Evolutionary conservation across 2,797 vertebrate genomes (phyloP).

Genomic region (Cyclura pinguis): DNA sequence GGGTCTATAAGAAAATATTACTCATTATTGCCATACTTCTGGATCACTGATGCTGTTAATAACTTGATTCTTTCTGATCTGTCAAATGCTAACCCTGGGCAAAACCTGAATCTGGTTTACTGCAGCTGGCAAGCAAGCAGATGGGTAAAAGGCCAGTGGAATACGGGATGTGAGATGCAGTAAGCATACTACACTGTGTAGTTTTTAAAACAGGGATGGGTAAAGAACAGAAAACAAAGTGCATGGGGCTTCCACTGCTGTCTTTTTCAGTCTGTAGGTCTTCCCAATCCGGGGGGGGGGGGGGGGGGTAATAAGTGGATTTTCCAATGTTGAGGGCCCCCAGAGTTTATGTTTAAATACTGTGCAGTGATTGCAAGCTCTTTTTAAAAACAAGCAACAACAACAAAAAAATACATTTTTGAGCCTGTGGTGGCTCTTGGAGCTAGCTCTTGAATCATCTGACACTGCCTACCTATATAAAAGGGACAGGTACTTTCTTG

Average conservation of each 20-base stretch:
- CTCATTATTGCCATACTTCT: not conserved
- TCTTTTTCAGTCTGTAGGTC: too few species aligned
- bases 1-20: not conserved
- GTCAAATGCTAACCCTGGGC: not conserved
- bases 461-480: not conserved
- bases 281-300: too few species aligned
- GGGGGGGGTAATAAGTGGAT: too few species aligned
- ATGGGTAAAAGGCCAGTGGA: not conserved
- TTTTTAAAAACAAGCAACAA: too few species aligned
- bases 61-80: not conserved
- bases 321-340: too few species aligned
- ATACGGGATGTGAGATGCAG: not conserved
- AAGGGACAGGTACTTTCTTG: not conserved
- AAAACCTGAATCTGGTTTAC: not conserved
- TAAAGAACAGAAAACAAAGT: too few species aligned
- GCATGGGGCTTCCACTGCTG: too few species aligned
- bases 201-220: too few species aligned
- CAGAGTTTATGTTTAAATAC: not conserved
- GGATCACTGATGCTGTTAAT: not conserved
- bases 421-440: not conserved
- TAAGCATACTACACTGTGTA: not conserved
- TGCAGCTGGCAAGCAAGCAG: not conserved
- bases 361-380: too few species aligned
- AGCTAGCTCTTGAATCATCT: too few species aligned
- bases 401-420: too few species aligned